phyloP scores from a whole-genome alignment of 2,797 vertebrate genomes.

The Chrosomus eos region DNA sequence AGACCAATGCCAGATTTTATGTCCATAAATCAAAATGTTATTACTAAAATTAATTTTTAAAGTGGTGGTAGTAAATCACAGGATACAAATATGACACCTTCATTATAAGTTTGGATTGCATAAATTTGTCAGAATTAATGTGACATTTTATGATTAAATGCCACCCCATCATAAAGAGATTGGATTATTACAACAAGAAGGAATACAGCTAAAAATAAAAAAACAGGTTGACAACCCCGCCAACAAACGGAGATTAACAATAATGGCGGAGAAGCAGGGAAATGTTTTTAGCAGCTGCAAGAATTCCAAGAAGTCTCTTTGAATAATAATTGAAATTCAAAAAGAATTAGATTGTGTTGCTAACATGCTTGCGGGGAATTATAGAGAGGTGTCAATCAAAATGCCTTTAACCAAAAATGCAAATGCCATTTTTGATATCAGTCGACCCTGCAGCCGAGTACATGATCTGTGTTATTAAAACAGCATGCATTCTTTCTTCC shows the following conservation, averaged over 20 bases:
- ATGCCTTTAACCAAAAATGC: conserved; percentile 48
- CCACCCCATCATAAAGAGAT: conserved; percentile 38
- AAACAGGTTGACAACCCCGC: not conserved
- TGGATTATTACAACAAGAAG: conserved; percentile 45
- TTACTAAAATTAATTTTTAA: conserved; percentile 60
- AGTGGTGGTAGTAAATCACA: conserved; percentile 56
- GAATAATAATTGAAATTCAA: conserved; percentile 32
- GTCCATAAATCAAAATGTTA: conserved; percentile 61
- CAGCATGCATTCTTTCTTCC: conserved; percentile 44
- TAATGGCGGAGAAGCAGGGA: not conserved
- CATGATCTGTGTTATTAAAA: conserved; percentile 58
- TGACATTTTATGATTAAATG: conserved; percentile 58
- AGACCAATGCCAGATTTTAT: conserved; percentile 25
- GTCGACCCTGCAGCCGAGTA: conserved; percentile 47
- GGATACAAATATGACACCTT: conserved; percentile 61
- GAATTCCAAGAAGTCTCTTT: conserved; percentile 6
- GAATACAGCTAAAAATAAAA: conserved; percentile 30
- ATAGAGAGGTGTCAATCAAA: conserved; percentile 47
- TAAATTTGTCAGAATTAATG: conserved; percentile 65
- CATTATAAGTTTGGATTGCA: conserved; percentile 64
- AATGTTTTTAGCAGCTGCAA: not conserved
- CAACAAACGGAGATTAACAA: conserved; percentile 31
- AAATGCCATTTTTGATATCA: conserved; percentile 51
- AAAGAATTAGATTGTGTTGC: conserved; percentile 34
- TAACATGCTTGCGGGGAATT: conserved; percentile 22